phyloP scores from a whole-genome alignment of 2,888 invertebrate genomes.

The Drosophila mayaguana region DNA sequence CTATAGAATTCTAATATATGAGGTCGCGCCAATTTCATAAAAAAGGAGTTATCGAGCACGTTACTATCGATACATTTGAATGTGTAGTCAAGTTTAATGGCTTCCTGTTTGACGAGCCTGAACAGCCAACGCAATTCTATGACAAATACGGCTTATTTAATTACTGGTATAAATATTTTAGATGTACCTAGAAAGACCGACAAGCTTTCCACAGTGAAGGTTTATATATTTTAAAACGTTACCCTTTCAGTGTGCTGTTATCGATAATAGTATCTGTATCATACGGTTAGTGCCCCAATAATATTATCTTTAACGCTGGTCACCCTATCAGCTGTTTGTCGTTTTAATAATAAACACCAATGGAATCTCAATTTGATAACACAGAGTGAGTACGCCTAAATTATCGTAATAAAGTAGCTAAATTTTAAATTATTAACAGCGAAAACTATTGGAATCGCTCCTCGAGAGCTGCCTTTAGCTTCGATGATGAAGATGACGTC shows the following conservation, averaged over 20 bases:
- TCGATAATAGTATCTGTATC: background rate
- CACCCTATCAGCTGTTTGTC: conserved; percentile 41
- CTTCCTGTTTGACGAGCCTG: too few relatives aligned
- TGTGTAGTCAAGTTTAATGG: background rate
- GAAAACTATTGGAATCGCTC: conserved; percentile 93
- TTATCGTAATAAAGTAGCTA: background rate
- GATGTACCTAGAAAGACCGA: background rate
- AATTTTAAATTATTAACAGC: conserved; percentile 85
- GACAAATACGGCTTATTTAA: background rate
- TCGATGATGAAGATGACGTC: conserved; percentile 91
- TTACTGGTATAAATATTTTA: background rate
- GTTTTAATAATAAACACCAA: conserved; percentile 19
- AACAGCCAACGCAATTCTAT: background rate
- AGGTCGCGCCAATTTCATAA: background rate
- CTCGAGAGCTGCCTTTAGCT: conserved; percentile 90
- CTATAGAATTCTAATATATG: background rate
- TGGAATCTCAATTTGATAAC: conserved; percentile 57
- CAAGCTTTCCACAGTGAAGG: too few relatives aligned
- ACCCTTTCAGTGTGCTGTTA: background rate
- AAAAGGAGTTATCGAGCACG: background rate
- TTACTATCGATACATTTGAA: background rate
- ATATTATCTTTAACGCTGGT: conserved; percentile 17
- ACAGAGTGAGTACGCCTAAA: conserved; percentile 33
- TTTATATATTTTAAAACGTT: background rate
- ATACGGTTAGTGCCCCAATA: too few relatives aligned